phyloP scores from a whole-genome alignment of 2,113 vertebrate species.

The Puffinus mauretanicus region DNA sequence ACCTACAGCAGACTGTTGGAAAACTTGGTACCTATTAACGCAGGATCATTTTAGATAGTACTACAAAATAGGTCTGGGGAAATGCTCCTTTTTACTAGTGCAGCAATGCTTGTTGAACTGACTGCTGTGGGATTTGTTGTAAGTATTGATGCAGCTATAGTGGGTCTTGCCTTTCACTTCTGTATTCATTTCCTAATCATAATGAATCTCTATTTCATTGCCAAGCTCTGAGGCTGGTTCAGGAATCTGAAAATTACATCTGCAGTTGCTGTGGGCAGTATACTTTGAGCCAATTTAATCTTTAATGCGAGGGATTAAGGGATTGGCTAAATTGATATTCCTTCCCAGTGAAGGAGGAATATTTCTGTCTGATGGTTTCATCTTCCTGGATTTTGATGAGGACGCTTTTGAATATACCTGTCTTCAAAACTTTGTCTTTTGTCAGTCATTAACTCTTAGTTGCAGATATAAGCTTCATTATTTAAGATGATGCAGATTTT shows the following conservation, averaged over 20 bases:
- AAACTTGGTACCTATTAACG: neutral
- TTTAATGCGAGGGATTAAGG: constrained; percentile 13
- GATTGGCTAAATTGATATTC: neutral
- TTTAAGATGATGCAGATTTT: neutral
- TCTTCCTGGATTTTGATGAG: neutral
- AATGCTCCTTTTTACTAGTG: neutral
- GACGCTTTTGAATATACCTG: neutral
- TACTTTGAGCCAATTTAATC: neutral
- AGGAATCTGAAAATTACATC: neutral
- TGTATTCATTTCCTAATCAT: neutral
- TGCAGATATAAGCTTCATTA: neutral
- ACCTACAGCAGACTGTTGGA: neutral
- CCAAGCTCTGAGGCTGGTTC: neutral
- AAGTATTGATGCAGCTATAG: neutral
- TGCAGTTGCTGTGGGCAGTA: neutral
- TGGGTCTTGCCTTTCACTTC: neutral
- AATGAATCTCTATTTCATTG: neutral
- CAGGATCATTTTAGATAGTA: neutral
- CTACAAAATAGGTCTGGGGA: neutral
- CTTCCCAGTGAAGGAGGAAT: neutral
- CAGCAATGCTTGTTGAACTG: neutral
- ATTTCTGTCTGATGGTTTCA: neutral
- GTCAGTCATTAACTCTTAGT: neutral
- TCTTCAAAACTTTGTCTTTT: neutral
- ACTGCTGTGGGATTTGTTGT: neutral